phyloP scores from a whole-genome alignment of 2,113 vertebrate genomes.

The Motacilla alba region DNA sequence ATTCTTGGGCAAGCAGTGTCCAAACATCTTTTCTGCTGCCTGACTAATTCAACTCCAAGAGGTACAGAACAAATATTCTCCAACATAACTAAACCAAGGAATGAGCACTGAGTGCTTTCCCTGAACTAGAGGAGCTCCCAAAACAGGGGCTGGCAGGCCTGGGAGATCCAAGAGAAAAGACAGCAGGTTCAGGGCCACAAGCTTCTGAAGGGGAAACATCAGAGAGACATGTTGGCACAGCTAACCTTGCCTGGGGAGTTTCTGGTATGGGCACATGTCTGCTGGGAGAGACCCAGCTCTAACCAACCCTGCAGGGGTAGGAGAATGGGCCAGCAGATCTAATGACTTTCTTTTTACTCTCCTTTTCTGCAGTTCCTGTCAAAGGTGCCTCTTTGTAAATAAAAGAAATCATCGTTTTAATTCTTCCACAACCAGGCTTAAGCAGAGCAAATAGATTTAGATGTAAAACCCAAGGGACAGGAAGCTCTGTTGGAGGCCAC shows the following conservation, averaged over 20 bases:
- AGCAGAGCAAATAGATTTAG: constrained; percentile 7
- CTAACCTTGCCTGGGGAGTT: background rate
- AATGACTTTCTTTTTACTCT: background rate
- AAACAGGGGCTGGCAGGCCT: background rate
- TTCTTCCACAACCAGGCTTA: background rate
- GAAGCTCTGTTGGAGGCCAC: background rate
- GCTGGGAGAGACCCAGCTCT: background rate
- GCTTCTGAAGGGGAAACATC: background rate
- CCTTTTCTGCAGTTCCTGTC: background rate
- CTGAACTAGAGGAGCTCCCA: background rate
- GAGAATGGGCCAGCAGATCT: background rate
- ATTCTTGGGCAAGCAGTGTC: background rate
- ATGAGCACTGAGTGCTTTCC: background rate
- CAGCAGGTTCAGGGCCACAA: accelerated
- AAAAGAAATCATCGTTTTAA: background rate
- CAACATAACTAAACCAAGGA: background rate
- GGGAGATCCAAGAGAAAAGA: background rate
- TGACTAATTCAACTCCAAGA: background rate
- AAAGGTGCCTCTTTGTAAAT: background rate
- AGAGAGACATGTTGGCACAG: background rate
- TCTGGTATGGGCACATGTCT: background rate
- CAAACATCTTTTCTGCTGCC: background rate
- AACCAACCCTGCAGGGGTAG: background rate
- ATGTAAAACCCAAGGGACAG: constrained; percentile 1
- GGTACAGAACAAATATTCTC: background rate